Base-by-base conservation (phyloP, 2,797 vertebrate species). In the Propithecus deckenii region DNA sequence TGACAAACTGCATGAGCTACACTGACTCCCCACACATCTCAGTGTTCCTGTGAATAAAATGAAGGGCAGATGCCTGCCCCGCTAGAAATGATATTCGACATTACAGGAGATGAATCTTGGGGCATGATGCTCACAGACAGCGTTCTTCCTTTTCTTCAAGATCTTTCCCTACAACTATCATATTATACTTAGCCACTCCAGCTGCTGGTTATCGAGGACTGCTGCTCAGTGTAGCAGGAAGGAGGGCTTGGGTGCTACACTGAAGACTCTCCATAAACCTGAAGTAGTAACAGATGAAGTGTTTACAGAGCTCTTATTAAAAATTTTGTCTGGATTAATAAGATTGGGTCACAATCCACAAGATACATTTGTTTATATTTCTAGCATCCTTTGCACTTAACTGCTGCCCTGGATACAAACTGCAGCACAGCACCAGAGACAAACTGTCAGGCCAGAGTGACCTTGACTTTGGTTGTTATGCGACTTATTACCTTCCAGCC, bases 401-500 rank as follows among this genome's bases (percentile, higher is more conserved):
- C 5, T 22, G 18, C 38, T 75, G n/a, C 20, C 86, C 41, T 41
- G 6, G n/a, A 11, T 7, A 78, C 10, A 74, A 35, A 86, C 25
- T 50, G 61, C 23, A 48, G n/a, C 6, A 38, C 35, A 43, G 17
- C 48, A 14, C 25, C 13, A 57, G 1, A 41, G 43, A 88, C 28
- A 38, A 18, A 32, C 23, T 15, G 14, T 38, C 0, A 1, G 69
- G 71, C 35, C 30, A 11, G 5, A 38, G 65, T 2, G 46, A 63
- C 38, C 79, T 48, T 3, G 43, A 55, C 52, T n/a, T 65, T 38
- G 43, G 7, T 48, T 14, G 43, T 48, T 89, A 32, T 2, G 55
- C 96, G 91, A 80, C 59, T 52, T n/a, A 25, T 97, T 98, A 99
- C 99, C 99, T 99, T 99, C 99, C 99, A 99, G 46, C 99, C 99